Conservation (phyloP, 2,888 invertebrate species). For the Julus scandinavius region DNA sequence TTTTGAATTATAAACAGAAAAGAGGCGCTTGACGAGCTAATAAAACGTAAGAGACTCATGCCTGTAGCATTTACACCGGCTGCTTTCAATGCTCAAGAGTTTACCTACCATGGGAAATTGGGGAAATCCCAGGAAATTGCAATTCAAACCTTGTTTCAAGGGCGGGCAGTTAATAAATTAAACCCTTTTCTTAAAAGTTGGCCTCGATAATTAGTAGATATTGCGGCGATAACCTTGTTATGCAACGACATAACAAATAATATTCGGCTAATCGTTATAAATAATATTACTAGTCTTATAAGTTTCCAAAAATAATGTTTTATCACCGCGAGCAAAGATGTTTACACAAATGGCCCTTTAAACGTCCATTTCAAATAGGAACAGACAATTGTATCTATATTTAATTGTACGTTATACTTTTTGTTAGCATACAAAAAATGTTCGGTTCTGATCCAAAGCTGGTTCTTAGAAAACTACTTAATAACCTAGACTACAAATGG, state of each 20-base stretch:
- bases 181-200: neutral
- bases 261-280: neutral
- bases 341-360: neutral
- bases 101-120: neutral
- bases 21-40: neutral
- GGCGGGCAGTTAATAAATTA: conserved; percentile 5
- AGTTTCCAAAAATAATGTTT: neutral
- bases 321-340: neutral
- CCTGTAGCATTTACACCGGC: neutral
- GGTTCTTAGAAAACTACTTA: neutral
- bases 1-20: neutral
- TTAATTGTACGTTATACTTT: too few species aligned
- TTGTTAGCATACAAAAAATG: neutral
- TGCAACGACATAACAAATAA: neutral
- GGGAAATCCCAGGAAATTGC: conserved; percentile 33
- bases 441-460: neutral
- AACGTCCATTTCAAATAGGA: neutral
- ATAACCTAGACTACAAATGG: neutral
- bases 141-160: conserved; percentile 33
- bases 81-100: neutral
- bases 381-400: neutral
- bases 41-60: conserved; percentile 25
- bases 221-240: conserved; percentile 25
- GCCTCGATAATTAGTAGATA: conserved; percentile 26
- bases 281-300: neutral